phyloP scores from a whole-genome alignment of 2,797 vertebrate species.

The Sarcoramphus papa region DNA sequence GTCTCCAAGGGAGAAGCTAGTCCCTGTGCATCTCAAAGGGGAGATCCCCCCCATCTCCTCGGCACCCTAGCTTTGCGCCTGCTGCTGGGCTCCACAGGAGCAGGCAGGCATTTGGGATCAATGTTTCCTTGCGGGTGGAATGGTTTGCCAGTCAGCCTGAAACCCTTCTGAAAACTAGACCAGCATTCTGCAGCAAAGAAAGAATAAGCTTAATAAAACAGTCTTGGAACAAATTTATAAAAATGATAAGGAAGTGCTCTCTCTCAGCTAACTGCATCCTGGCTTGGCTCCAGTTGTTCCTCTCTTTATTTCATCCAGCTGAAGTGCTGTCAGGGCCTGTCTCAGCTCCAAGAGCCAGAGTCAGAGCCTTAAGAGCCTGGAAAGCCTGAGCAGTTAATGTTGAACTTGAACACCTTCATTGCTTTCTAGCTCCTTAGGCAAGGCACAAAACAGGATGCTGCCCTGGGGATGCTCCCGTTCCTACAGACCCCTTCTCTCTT shows the following conservation, averaged over 20 bases:
- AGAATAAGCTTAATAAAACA: slow-evolving; percentile 8
- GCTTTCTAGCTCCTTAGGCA: not conserved
- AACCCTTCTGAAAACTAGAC: not conserved
- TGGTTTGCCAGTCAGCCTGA: not conserved
- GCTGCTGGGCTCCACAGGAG: not conserved
- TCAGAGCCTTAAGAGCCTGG: not conserved
- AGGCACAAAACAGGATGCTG: not conserved
- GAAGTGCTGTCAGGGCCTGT: not conserved
- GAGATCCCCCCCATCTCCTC: not conserved
- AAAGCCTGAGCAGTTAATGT: not conserved
- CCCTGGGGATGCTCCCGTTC: not conserved
- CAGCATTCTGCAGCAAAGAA: not conserved
- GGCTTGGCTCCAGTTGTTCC: slow-evolving; percentile 24
- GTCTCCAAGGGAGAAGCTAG: not conserved
- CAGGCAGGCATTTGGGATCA: not conserved
- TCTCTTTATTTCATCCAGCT: slow-evolving; percentile 41
- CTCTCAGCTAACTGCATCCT: slow-evolving; percentile 16
- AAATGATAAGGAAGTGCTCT: not conserved
- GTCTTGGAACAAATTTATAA: not conserved
- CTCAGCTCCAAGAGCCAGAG: not conserved
- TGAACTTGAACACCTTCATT: not conserved
- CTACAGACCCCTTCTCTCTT: not conserved
- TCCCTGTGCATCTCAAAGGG: not conserved
- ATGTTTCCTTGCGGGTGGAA: fast-evolving
- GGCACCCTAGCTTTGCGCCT: fast-evolving